These are phyloP conservation scores for Galerucella pusilla DNA, from an alignment of 2,888 invertebrate species.

Conservation along the genomic window DNA sequence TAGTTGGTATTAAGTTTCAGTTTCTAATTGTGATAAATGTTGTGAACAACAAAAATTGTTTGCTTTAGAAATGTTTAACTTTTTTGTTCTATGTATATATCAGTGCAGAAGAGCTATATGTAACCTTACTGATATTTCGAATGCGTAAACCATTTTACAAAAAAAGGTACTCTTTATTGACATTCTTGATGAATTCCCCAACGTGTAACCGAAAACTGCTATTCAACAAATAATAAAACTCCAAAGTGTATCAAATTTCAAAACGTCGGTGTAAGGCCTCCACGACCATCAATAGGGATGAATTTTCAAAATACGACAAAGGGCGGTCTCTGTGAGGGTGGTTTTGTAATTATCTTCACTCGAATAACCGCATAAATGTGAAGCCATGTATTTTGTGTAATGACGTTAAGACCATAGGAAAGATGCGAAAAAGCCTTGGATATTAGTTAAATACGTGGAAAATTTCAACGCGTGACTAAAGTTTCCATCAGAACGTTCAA, in stretches of 20 bases:
- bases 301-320: conserved; percentile 21
- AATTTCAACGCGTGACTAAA: conserved; percentile 40
- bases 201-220: conserved; percentile 27
- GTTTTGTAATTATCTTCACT: conserved; percentile 39
- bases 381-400: conserved; percentile 40
- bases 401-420: conserved; percentile 41
- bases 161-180: conserved; percentile 14
- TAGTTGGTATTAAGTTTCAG: too few species aligned
- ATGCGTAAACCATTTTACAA: conserved; percentile 42
- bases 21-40: too few species aligned
- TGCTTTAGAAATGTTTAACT: too few species aligned
- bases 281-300: conserved; percentile 19
- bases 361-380: conserved; percentile 39
- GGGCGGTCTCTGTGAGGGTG: conserved; percentile 15
- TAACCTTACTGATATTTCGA: too few species aligned
- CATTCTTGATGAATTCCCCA: conserved; percentile 19
- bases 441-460: conserved; percentile 45
- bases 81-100: too few species aligned
- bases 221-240: conserved; percentile 36
- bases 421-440: conserved; percentile 37
- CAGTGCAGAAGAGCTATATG: too few species aligned
- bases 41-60: too few species aligned
- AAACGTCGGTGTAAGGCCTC: conserved; percentile 22
- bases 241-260: conserved; percentile 34
- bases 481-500: conserved; percentile 37